A percentile compares a stretch with the other conserved stretches of the same genome.
Evolutionary conservation across 2,888 invertebrate genomes (phyloP).

Genomic region (Caenorhabditis japonica): DNA sequence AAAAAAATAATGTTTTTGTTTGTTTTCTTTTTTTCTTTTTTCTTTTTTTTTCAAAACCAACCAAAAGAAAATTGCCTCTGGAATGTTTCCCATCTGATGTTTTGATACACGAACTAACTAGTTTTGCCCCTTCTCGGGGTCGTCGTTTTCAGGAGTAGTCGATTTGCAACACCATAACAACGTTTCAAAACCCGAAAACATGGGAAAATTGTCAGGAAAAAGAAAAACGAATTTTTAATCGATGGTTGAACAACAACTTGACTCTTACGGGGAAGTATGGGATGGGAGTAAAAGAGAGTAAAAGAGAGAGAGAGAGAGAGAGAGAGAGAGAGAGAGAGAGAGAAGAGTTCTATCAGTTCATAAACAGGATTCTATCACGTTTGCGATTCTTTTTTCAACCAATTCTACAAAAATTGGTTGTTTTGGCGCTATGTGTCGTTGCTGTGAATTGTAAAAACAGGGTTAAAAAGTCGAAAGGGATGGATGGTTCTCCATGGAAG

Average conservation of each 20-base stretch:
- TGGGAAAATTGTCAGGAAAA: not conserved
- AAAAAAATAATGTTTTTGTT: no score
- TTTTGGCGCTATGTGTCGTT: constrained; percentile 48
- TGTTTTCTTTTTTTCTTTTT: no score
- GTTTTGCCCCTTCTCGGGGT: not conserved
- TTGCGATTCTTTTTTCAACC: constrained; percentile 33
- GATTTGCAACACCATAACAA: constrained; percentile 34
- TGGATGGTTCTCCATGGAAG: not conserved
- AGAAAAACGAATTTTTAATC: constrained; percentile 9
- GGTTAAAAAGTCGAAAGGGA: not conserved
- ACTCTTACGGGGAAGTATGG: no score
- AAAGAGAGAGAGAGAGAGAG: no score
- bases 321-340: no score
- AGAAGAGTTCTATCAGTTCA: constrained; percentile 50
- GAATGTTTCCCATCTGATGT: no score
- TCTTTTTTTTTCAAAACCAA: no score
- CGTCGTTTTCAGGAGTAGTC: constrained; percentile 20
- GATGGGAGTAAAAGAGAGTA: no score
- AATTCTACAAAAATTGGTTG: constrained; percentile 19
- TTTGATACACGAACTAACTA: not conserved
- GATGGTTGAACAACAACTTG: constrained; percentile 36
- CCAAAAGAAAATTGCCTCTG: no score
- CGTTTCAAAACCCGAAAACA: constrained; percentile 55
- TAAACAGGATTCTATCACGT: constrained; percentile 45
- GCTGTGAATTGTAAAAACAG: constrained; percentile 17